Conservation (phyloP, 1,140 invertebrate species). For the Penaeus vannamei region DNA sequence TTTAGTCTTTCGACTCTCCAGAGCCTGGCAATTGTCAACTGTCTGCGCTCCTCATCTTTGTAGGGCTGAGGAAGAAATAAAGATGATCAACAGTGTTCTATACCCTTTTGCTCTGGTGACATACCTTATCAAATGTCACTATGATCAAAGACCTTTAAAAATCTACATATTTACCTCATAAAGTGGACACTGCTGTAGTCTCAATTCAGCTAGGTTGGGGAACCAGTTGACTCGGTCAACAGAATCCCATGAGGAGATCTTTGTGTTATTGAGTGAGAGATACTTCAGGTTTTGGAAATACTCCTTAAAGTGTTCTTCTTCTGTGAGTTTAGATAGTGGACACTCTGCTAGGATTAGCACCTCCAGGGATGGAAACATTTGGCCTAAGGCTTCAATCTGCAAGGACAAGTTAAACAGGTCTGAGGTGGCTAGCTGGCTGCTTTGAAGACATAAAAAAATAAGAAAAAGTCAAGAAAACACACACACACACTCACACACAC, state of each 20-base stretch:
- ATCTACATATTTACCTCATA: conserved; percentile 50
- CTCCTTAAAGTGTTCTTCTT: conserved; percentile 42
- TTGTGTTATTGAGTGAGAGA: conserved; percentile 64
- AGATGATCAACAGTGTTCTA: no score
- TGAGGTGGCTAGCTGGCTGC: neutral
- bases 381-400: conserved; percentile 65
- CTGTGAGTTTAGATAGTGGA: conserved; percentile 50
- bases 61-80: conserved; percentile 25
- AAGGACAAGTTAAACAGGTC: neutral
- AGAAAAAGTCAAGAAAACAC: neutral
- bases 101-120: no score
- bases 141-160: no score
- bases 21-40: conserved; percentile 53
- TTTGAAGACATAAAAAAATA: neutral
- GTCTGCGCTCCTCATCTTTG: conserved; percentile 55
- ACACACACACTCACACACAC: neutral
- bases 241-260: conserved; percentile 61
- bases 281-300: conserved; percentile 65
- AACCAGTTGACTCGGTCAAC: conserved; percentile 66
- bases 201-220: conserved; percentile 60
- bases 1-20: conserved; percentile 52
- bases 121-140: no score
- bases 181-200: conserved; percentile 65
- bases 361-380: conserved; percentile 63
- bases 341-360: conserved; percentile 65